Base-by-base conservation (phyloP, 2,113 vertebrate genomes). In the Oncorhynchus mykiss region DNA sequence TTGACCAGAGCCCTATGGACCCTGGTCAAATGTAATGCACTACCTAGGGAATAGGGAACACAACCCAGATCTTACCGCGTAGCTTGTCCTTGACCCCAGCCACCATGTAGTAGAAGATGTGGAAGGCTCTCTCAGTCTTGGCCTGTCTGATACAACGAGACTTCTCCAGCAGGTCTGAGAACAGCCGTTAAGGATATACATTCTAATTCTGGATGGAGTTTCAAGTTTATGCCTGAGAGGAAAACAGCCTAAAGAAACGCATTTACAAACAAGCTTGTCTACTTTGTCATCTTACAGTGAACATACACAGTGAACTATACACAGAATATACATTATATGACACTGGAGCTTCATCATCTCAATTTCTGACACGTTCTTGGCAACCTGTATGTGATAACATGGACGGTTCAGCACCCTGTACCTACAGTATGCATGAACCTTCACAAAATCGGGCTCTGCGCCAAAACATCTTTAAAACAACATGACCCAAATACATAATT, bases 101-200 rank as follows among this genome's bases (percentile, higher is more conserved):
- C 14, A 99, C 93, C 87, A 99, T 93, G 82, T 98, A 98, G 86
- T 99, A 99, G 89, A 99, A 99, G 89, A 99, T 97, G 87, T 99
- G 97, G 85, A 99, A 99, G 48, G 97, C 95, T 82, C 97, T 89
- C 80, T 98, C 97, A 0, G 96, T 96, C 91, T 94, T 96, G 70
- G 93, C 96, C 85, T 99, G 97, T 34, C 97, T 96, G 81, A 99
- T 96, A 73, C 96, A 98, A 69, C 97, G 95, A 18, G 97, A 99
- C 84, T 99, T 99, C 89, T 99, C 97, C 93, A 99, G 85, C 24
- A 99, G 93, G 89, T 99, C 97, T 99, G 85, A 73, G n/a, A 20
- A 67, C 59, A 76, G 68, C 24, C 48, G 85, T 84, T 80, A 87
- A 85, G 80, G 24, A 51, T 5, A 14, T 64, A 66, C 25, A 14